Evolutionary conservation across 2,888 invertebrate species (phyloP).

Genomic region (Cephus rjabovi): DNA sequence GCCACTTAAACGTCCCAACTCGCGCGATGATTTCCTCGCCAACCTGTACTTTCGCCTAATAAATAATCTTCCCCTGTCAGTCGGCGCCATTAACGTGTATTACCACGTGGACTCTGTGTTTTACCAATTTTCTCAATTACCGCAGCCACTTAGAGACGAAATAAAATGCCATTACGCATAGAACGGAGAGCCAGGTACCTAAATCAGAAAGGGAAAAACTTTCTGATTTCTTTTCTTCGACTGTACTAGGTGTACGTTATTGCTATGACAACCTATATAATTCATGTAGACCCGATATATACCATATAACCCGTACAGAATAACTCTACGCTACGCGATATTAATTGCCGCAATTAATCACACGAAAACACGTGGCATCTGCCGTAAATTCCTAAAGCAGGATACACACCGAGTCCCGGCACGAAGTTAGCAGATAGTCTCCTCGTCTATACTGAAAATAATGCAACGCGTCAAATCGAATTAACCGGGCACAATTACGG

Average conservation of each 20-base stretch:
- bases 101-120: constrained; percentile 33
- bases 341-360: not conserved
- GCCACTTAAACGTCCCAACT: not conserved
- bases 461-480: constrained; percentile 56
- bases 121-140: constrained; percentile 46
- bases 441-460: not conserved
- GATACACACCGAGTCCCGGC: not conserved
- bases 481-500: constrained; percentile 61
- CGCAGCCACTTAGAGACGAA: not conserved
- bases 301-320: not conserved
- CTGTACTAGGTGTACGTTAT: not conserved
- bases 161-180: not conserved
- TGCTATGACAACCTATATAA: not conserved
- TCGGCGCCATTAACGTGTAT: constrained; percentile 34
- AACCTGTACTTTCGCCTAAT: constrained; percentile 53
- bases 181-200: not conserved
- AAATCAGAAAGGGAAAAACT: not conserved
- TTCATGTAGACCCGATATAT: not conserved
- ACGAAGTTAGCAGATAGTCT: not conserved
- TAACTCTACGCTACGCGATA: not conserved
- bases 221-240: not conserved
- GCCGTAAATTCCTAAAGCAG: not conserved
- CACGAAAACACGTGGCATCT: not conserved
- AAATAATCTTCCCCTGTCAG: constrained; percentile 46
- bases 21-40: constrained; percentile 7